Base-by-base conservation (phyloP, 2,888 invertebrate genomes). In the Salpingus planirostris region DNA sequence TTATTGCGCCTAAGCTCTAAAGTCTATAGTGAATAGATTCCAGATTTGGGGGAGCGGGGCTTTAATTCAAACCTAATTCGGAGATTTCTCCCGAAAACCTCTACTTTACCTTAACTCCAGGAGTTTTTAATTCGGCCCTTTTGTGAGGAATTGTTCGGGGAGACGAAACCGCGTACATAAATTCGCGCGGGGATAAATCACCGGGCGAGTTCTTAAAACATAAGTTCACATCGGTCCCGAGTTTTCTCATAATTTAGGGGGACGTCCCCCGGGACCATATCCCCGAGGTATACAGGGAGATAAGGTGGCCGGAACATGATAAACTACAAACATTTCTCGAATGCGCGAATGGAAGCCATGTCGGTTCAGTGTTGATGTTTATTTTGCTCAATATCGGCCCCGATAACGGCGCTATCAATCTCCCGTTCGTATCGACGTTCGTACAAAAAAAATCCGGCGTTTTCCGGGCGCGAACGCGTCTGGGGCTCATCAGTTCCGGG, bases 241-340 rank as follows among this genome's bases (percentile, higher is more conserved):
- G 45, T 49, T 49, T 47, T 44, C 47, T 43, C 49, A 47, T 49
- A 49, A 49, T 47, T 49, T 47, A 44, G 42, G n/a, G n/a, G n/a
- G n/a, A n/a, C n/a, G n/a, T n/a, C n/a, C n/a, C n/a, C n/a, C n/a
- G n/a, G n/a, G n/a, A n/a, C n/a, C n/a, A n/a, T n/a, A n/a, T n/a
- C n/a, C n/a, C n/a, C n/a, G n/a, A n/a, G n/a, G n/a, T n/a, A n/a
- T n/a, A 22, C 26, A 35, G 13, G 27, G 21, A 32, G 36, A 36
- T 36, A 32, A 30, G 23, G 10, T 27, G 14, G 13, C n/a, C 27
- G 3, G 15, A 40, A 40, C 44, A 44, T 44, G 42, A 44, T 44
- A 38, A 44, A 44, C 33, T 42, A 29, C 31, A 18, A 35, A 32
- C 41, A 42, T 44, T 43, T 40, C 40, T 43, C 43, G 40, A 36